Percentiles rank a stretch among this genome's conserved stretches.
Conservation (phyloP, 1,140 invertebrate genomes). For the Pectinophora gossypiella region DNA sequence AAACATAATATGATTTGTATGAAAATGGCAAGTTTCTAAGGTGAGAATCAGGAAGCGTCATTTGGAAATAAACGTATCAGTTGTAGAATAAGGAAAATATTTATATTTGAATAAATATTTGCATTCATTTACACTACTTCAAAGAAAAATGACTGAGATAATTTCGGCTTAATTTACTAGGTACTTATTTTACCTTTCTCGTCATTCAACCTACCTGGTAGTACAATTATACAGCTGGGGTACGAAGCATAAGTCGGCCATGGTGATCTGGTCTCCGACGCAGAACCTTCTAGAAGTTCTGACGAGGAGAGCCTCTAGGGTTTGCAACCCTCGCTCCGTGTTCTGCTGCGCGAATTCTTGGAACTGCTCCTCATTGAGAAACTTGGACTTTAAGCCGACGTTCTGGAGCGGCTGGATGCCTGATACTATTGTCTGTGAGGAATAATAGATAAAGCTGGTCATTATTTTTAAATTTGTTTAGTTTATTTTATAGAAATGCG, state of each 20-base stretch:
- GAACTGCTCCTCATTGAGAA: constrained; percentile 83
- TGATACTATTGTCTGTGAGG: constrained; percentile 88
- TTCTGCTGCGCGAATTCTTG: constrained; percentile 89
- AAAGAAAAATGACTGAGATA: too few relatives aligned
- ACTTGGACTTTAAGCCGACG: constrained; percentile 84
- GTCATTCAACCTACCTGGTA: constrained; percentile 67
- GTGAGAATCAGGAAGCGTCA: too few relatives aligned
- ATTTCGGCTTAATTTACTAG: too few relatives aligned
- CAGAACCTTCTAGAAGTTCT: constrained; percentile 92
- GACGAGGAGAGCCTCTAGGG: constrained; percentile 89
- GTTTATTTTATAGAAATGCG: too few relatives aligned
- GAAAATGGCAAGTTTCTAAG: too few relatives aligned
- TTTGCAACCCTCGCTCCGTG: constrained; percentile 90
- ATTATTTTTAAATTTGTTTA: neutral
- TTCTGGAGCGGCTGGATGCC: constrained; percentile 98
- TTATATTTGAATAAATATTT: too few relatives aligned
- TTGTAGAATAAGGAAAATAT: too few relatives aligned
- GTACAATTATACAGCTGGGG: constrained; percentile 93
- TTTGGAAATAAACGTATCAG: too few relatives aligned
- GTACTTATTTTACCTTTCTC: too few relatives aligned
- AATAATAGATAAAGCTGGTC: too few relatives aligned
- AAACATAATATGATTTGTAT: too few relatives aligned
- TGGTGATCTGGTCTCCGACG: constrained; percentile 91
- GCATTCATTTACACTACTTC: too few relatives aligned
- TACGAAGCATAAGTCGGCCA: constrained; percentile 95